These are phyloP conservation scores for Cuniculus paca DNA, from an alignment of 2,797 vertebrate genomes.

Conservation along the genomic window DNA sequence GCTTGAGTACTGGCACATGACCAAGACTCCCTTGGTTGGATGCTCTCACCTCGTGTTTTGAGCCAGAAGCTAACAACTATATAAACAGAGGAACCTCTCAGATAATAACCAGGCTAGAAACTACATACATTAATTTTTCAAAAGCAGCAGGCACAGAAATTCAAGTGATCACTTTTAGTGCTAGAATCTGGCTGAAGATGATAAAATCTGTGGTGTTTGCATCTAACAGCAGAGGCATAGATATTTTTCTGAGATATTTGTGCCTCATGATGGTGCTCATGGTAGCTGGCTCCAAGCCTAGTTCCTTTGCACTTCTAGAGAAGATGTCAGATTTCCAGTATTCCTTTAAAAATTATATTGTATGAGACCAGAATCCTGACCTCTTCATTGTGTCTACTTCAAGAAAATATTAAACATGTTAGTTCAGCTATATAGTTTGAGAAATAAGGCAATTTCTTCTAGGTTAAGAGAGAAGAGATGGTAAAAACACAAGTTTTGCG, in stretches of 20 bases:
- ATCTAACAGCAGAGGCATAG: background rate
- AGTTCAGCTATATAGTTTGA: background rate
- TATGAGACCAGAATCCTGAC: constrained; percentile 15
- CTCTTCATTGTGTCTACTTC: constrained; percentile 15
- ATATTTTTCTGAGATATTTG: background rate
- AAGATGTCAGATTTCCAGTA: background rate
- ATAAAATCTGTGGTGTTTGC: background rate
- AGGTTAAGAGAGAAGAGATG: background rate
- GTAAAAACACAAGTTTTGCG: background rate
- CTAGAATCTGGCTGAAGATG: background rate
- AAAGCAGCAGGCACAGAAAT: background rate
- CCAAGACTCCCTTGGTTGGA: background rate
- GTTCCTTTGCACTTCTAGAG: background rate
- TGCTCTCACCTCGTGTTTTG: background rate
- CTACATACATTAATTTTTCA: background rate
- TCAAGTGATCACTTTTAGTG: background rate
- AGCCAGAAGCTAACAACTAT: background rate
- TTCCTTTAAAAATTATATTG: background rate
- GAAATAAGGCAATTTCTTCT: background rate
- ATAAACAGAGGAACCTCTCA: background rate
- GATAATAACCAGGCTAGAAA: background rate
- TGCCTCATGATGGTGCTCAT: background rate
- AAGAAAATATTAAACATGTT: background rate
- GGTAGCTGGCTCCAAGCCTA: background rate
- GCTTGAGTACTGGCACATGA: background rate